phyloP scores from a whole-genome alignment of 2,888 invertebrate species.

The Anoncus sp. region DNA sequence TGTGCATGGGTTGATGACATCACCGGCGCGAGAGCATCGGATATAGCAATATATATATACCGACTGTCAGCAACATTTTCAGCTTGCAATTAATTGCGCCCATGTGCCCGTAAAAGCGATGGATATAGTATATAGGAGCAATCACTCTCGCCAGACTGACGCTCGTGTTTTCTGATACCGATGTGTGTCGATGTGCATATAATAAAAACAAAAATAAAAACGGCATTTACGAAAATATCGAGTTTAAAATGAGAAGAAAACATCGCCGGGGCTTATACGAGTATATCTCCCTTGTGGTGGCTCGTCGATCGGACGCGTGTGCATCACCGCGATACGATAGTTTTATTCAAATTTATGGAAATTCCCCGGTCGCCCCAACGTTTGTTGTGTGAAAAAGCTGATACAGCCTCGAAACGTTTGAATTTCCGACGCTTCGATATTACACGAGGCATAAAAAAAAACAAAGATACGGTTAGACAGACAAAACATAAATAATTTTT shows the following conservation, averaged over 20 bases:
- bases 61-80: conserved; percentile 22
- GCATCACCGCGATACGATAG: conserved; percentile 55
- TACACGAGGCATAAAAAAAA: too few species aligned
- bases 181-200: conserved; percentile 25
- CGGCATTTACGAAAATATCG: conserved; percentile 39
- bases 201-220: not conserved
- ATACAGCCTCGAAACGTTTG: conserved; percentile 5
- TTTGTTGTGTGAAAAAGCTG: conserved; percentile 29
- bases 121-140: not conserved
- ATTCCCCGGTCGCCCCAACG: conserved; percentile 32
- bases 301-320: conserved; percentile 46
- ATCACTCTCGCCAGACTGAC: conserved; percentile 18
- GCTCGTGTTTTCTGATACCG: conserved; percentile 23
- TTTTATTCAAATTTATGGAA: conserved; percentile 63
- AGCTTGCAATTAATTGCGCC: conserved; percentile 22
- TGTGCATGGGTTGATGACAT: conserved; percentile 1
- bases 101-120: not conserved
- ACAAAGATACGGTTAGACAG: not conserved
- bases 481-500: not conserved
- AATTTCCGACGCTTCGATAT: conserved; percentile 15
- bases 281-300: too few species aligned
- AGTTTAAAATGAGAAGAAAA: conserved; percentile 59
- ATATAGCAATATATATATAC: not conserved
- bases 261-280: conserved; percentile 29
- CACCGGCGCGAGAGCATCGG: not conserved